Conservation (phyloP, 2,113 vertebrate species). For the Labeo catla region DNA sequence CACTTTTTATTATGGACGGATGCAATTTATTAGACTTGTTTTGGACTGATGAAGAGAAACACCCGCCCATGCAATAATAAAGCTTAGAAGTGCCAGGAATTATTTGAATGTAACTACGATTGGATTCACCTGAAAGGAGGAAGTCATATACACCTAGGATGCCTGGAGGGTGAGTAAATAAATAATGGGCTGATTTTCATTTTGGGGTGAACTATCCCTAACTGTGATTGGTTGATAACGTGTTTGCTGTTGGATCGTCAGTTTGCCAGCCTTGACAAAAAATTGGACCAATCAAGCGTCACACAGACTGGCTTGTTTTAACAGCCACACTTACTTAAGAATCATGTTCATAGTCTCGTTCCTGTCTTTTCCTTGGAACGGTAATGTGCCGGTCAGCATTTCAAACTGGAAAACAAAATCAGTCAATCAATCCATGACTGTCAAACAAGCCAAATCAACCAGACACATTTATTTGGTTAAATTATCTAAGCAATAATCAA, state of each 20-base stretch:
- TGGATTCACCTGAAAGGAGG: no score
- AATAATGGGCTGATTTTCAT: no score
- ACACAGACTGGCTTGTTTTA: not conserved
- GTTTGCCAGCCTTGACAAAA: not conserved
- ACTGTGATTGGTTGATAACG: not conserved
- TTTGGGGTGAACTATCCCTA: no score
- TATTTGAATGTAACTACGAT: no score
- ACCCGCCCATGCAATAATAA: no score
- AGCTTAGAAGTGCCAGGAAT: no score
- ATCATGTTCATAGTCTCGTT: constrained; percentile 99
- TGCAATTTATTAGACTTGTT: no score
- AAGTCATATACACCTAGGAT: no score
- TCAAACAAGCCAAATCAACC: not conserved
- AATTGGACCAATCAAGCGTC: not conserved
- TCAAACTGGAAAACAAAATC: constrained; percentile 81
- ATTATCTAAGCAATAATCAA: not conserved
- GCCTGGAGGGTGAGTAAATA: no score
- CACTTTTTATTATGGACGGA: no score
- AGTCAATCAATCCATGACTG: not conserved
- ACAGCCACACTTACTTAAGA: constrained; percentile 87
- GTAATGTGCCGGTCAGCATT: constrained; percentile 95
- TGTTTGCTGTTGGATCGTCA: not conserved
- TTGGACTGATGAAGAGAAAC: no score
- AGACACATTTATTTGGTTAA: not conserved
- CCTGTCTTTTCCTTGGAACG: constrained; percentile 97